Percentiles rank a stretch among this genome's conserved stretches.
Conservation (phyloP, 2,888 invertebrate genomes). For the Oxytorus armatus region DNA sequence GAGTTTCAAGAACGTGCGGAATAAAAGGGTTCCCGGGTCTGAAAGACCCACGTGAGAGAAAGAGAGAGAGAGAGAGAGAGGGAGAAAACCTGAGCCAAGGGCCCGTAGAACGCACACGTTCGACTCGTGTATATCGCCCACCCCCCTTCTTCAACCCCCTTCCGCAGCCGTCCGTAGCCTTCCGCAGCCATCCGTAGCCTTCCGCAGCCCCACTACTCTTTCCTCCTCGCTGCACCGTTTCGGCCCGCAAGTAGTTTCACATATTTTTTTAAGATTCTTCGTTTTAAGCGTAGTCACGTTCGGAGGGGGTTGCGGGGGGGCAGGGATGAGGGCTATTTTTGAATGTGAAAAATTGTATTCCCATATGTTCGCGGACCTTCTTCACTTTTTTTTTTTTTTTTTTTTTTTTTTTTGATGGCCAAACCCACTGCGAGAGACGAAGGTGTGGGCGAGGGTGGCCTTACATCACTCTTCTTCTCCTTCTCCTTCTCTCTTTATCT, state of each 20-base stretch:
- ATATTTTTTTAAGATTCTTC: conserved; percentile 84
- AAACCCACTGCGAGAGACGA: conserved; percentile 47
- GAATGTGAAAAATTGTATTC: conserved; percentile 66
- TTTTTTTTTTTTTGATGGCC: conserved; percentile 41
- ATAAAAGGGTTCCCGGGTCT: conserved; percentile 81
- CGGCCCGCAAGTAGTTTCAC: conserved; percentile 78
- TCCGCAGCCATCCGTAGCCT: too few relatives aligned
- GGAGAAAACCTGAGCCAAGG: conserved; percentile 64
- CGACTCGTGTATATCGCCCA: conserved; percentile 57
- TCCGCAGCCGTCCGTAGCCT: too few relatives aligned
- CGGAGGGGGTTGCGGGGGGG: too few relatives aligned
- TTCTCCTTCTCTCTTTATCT: conserved; percentile 30
- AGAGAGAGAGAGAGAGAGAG: conserved; percentile 45
- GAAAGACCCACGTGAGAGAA: conserved; percentile 74
- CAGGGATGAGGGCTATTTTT: conserved; percentile 69
- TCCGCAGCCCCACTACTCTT: conserved; percentile 25
- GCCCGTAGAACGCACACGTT: conserved; percentile 67
- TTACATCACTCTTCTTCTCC: conserved; percentile 47
- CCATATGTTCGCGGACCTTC: conserved; percentile 61
- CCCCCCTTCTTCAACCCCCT: conserved; percentile 47
- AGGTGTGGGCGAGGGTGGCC: conserved; percentile 64
- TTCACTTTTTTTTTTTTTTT: conserved; percentile 14
- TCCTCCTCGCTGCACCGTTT: conserved; percentile 60
- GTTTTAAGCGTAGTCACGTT: conserved; percentile 82
- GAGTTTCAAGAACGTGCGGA: conserved; percentile 81